These are phyloP conservation scores for Papilio machaon DNA, from an alignment of 1,140 invertebrate genomes.

Conservation along the genomic window DNA sequence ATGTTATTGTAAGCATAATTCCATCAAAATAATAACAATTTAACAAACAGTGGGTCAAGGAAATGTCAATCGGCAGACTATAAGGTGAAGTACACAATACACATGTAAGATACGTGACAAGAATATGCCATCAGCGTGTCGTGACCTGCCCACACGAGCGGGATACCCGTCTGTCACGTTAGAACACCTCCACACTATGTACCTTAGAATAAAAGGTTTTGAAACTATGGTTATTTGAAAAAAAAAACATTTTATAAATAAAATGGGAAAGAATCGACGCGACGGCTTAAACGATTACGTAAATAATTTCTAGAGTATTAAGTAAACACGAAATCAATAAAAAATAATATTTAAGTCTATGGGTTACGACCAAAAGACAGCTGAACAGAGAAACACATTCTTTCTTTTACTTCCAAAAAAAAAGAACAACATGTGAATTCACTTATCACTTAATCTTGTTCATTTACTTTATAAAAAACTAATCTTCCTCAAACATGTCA, in stretches of 20 bases:
- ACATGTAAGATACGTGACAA: background rate
- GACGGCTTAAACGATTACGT: too few relatives aligned
- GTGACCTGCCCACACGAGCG: background rate
- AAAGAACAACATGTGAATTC: too few relatives aligned
- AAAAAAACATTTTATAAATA: too few relatives aligned
- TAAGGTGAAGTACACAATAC: slow-evolving; percentile 1
- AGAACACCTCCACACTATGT: background rate
- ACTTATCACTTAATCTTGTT: background rate
- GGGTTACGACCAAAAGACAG: too few relatives aligned
- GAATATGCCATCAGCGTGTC: background rate
- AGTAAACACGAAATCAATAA: too few relatives aligned
- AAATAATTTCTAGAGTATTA: too few relatives aligned
- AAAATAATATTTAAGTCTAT: too few relatives aligned
- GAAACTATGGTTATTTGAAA: background rate
- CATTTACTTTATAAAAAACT: background rate
- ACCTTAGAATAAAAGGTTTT: background rate
- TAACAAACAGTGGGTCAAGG: background rate
- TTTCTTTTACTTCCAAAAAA: background rate
- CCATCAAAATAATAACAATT: background rate
- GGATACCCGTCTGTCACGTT: background rate
- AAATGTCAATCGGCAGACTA: background rate
- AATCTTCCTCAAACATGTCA: slow-evolving; percentile 11
- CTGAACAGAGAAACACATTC: too few relatives aligned
- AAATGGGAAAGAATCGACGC: too few relatives aligned
- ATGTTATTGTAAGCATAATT: background rate